These are phyloP conservation scores for Drosophila sucinea DNA, from an alignment of 1,140 invertebrate genomes.

Conservation along the genomic window DNA sequence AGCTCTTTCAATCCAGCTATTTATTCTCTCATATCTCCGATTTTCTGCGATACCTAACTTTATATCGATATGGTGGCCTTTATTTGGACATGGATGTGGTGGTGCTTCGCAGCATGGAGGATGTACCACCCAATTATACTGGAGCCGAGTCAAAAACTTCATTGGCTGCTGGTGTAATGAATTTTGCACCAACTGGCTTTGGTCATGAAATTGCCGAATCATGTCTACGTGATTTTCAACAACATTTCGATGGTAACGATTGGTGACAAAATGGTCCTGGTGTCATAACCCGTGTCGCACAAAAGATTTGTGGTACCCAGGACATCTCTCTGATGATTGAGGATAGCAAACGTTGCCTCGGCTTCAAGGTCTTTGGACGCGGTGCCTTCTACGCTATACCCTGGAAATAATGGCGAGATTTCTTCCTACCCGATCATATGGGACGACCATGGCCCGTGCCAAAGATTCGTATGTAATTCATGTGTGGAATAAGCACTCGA, in stretches of 20 bases:
- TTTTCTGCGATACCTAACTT: conserved; percentile 87
- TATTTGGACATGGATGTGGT: conserved; percentile 91
- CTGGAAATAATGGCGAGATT: conserved; percentile 86
- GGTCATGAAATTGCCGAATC: conserved; percentile 86
- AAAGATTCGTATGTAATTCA: conserved; percentile 86
- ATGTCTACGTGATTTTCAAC: conserved; percentile 85
- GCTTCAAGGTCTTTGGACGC: conserved; percentile 87
- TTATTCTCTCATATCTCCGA: conserved; percentile 87
- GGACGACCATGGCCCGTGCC: conserved; percentile 84
- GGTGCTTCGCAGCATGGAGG: conserved; percentile 86
- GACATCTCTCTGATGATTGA: conserved; percentile 85
- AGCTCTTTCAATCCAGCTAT: conserved; percentile 84
- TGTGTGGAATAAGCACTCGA: conserved; percentile 89
- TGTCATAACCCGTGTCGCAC: conserved; percentile 88
- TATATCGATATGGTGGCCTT: conserved; percentile 91
- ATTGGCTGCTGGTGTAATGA: conserved; percentile 87
- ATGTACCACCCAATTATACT: conserved; percentile 86
- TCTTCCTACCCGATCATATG: conserved; percentile 85
- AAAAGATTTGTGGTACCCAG: conserved; percentile 85
- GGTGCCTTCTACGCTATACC: conserved; percentile 87
- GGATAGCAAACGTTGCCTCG: conserved; percentile 84
- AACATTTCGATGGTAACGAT: conserved; percentile 86
- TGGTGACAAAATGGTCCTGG: conserved; percentile 91
- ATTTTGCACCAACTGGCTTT: conserved; percentile 84
- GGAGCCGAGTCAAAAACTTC: conserved; percentile 86